phyloP scores from a whole-genome alignment of 1,140 invertebrate genomes.

The Campoletis sonorensis region DNA sequence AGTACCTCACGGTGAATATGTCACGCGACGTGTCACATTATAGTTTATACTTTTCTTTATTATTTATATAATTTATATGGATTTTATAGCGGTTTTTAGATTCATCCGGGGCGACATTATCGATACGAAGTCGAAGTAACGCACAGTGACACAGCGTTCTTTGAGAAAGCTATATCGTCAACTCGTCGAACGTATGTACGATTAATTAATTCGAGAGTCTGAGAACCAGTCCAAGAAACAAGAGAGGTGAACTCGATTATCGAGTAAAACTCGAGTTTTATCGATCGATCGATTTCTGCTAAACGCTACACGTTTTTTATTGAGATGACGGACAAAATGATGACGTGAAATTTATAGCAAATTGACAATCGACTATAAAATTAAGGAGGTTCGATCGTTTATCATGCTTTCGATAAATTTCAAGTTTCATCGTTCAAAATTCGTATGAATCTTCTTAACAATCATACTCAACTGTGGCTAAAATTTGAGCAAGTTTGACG shows the following conservation, averaged over 20 bases:
- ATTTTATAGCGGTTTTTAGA: neutral
- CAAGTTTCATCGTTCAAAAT: too few relatives aligned
- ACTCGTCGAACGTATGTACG: conserved; percentile 13
- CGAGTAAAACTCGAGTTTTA: conserved; percentile 1
- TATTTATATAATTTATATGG: neutral
- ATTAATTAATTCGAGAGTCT: neutral
- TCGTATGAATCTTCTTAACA: too few relatives aligned
- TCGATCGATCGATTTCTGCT: conserved; percentile 1
- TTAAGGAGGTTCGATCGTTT: too few relatives aligned
- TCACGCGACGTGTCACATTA: neutral
- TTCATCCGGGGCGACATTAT: neutral
- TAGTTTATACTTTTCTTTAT: neutral
- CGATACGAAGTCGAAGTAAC: neutral
- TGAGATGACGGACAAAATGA: neutral
- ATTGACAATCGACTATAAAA: too few relatives aligned
- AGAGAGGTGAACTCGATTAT: neutral
- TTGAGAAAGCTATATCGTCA: neutral
- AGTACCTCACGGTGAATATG: neutral
- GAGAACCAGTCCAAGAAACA: neutral
- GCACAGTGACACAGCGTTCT: neutral
- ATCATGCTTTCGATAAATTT: too few relatives aligned
- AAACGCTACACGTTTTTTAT: neutral
- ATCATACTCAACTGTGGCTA: too few relatives aligned
- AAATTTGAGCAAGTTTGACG: too few relatives aligned
- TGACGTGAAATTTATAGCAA: too few relatives aligned